Base-by-base conservation (phyloP, 2,113 vertebrate genomes). In the Prochilodus magdalenae region DNA sequence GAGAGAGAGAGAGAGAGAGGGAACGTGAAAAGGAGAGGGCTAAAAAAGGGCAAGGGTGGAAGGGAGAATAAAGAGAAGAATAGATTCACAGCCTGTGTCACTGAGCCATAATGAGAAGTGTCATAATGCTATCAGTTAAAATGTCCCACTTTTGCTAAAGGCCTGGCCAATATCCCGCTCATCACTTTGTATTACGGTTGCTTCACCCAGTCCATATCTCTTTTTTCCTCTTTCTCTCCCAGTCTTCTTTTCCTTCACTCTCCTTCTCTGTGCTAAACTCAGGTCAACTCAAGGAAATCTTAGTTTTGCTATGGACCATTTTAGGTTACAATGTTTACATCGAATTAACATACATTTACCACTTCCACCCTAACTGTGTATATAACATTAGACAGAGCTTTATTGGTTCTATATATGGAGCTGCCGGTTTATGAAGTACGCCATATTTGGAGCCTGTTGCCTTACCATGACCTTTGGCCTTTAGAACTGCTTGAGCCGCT, bases 41-140 rank as follows among this genome's bases (percentile, higher is more conserved):
- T 83, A 86, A 88, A 90, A 80, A 83, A 77, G 78, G 77, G 76
- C 83, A 44, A 62, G 51, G 53, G 57, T 81, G 82, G 72, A 67
- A 22, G 26, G 47, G 63, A 53, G 40, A 73, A 73, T 57, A 40
- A 13, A 82, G 83, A 85, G 60, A 57, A 84, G 77, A 82, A 75
- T 83, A 79, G 80, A 73, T 69, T 62, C 69, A 81, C 82, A 53
- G 87, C 60, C 51, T 63, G 40, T 60, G 53, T 72, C 59, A 60
- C 67, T 80, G 69, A 80, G 44, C 67, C 70, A 55, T 71, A 72
- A 62, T 62, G 77, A 80, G 77, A 72, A 62, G 57, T 72, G 77
- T 80, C 77, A 72, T 62, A 70, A 72, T 26, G 55, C 26, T 67
- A 80, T 80, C 77, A 62, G 67, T 62, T 26, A 70, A 80, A 72